Evolutionary conservation across 2,888 invertebrate species (phyloP).

Genomic region (Cheilosia variabilis): DNA sequence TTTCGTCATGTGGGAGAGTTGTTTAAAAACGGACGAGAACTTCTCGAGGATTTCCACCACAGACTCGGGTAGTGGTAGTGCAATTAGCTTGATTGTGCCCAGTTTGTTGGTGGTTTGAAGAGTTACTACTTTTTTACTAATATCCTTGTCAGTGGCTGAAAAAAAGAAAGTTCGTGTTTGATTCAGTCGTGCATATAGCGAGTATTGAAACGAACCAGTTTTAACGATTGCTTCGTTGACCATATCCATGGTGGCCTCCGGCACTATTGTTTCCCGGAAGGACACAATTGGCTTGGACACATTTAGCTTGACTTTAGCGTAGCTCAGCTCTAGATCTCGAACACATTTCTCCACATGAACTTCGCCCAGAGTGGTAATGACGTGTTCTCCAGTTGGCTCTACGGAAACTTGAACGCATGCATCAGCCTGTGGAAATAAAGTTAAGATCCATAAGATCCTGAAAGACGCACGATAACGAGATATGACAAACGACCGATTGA

Average conservation of each 20-base stretch:
- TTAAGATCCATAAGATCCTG: background rate
- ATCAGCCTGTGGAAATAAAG: slow-evolving; percentile 85
- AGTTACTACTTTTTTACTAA: slow-evolving; percentile 85
- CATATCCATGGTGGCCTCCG: slow-evolving; percentile 92
- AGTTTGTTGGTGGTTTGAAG: slow-evolving; percentile 89
- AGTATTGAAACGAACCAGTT: slow-evolving; percentile 79
- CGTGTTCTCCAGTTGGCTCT: slow-evolving; percentile 97
- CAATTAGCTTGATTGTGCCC: slow-evolving; percentile 89
- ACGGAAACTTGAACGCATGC: slow-evolving; percentile 95
- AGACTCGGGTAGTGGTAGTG: slow-evolving; percentile 89
- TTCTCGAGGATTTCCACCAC: slow-evolving; percentile 89
- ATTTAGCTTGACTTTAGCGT: slow-evolving; percentile 93
- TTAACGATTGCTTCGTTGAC: slow-evolving; percentile 92
- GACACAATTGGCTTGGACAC: slow-evolving; percentile 98
- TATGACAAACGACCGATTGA: too few species aligned
- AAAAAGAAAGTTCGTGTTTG: too few species aligned
- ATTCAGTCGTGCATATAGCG: too few species aligned
- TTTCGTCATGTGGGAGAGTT: slow-evolving; percentile 78
- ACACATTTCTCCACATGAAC: slow-evolving; percentile 98
- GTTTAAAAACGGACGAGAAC: slow-evolving; percentile 88
- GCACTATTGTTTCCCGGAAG: slow-evolving; percentile 96
- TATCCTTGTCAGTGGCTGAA: slow-evolving; percentile 81
- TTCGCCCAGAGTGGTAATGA: slow-evolving; percentile 97
- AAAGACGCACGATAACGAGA: too few species aligned
- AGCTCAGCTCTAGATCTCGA: slow-evolving; percentile 92